These are phyloP conservation scores for Lophius piscatorius DNA, from an alignment of 2,113 vertebrate genomes.

Conservation along the genomic window DNA sequence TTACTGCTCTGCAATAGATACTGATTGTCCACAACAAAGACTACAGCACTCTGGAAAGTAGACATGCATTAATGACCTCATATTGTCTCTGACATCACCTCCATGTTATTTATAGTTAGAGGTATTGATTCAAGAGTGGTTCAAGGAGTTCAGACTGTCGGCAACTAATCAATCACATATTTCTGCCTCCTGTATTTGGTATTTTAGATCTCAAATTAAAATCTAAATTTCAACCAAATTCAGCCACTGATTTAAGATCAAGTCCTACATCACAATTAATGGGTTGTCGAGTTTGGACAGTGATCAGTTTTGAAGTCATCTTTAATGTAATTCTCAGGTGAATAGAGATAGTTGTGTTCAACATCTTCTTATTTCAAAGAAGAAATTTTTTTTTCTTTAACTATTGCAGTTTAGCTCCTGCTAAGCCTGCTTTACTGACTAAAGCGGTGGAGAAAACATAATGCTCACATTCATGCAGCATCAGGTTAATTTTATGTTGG, in stretches of 20 bases:
- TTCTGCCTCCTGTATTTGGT: neutral
- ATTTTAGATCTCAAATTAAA: no score
- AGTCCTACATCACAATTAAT: no score
- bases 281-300: no score
- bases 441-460: slow-evolving; percentile 58
- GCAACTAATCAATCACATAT: neutral
- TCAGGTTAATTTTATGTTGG: slow-evolving; percentile 58
- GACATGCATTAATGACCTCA: neutral
- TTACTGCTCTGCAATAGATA: slow-evolving; percentile 25
- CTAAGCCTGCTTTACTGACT: slow-evolving; percentile 28
- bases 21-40: slow-evolving; percentile 49
- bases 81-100: neutral
- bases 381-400: no score
- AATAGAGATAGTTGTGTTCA: no score
- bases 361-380: no score
- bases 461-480: slow-evolving; percentile 60
- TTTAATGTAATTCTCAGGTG: neutral
- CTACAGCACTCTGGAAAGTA: slow-evolving; percentile 20
- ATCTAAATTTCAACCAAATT: neutral
- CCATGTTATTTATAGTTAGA: neutral
- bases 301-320: no score
- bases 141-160: neutral
- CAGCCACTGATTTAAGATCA: neutral
- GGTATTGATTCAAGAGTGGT: neutral
- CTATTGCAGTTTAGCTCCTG: slow-evolving; percentile 28